Evolutionary conservation across 2,888 invertebrate genomes (phyloP), one percentile per base, ranked within the genome.

Genomic region (Agrotis clavis): DNA sequence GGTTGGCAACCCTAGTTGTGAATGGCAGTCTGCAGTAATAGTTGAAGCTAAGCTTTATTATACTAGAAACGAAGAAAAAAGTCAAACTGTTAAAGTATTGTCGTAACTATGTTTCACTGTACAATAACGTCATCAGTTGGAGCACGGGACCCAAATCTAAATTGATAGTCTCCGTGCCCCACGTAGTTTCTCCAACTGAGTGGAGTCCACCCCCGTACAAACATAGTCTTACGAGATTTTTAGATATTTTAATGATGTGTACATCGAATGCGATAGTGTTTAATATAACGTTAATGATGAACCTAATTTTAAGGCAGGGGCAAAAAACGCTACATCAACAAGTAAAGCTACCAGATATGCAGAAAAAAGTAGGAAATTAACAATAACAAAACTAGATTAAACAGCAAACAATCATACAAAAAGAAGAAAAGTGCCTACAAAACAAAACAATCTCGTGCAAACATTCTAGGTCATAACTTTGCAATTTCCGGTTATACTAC

Each of bases 401-500:
- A 63, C 6, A 59, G 13, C 35, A 80, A 50, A 11, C 16, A 50
- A 81, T 19, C 63, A 30, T 50, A 71, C 48, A 81, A 67, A 25
- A 60, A 60, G 47, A 57, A 50, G 41, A 59, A 67, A 64, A 47
- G 7, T 16, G 3, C 21, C 51, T 6, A 66, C 50, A 68, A 48
- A 71, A 68, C 19, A 59, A 77, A 57, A 50, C 50, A 66, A 57
- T 63, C 54, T 69, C n/a, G 47, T 48, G 25, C 41, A 45, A 35
- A 77, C 48, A 60, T 59, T 56, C 30, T 69, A 60, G 59, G 56
- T 61, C 54, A 74, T 75, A 67, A 64, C 68, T 75, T 50, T 41
- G 57, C 50, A 72, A 83, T 77, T 72, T 77, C 74, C 74, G 65
- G 60, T 62, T 54, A 16, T 56, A 71, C 41, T 66, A 54, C 63